Conservation (phyloP, 1,140 invertebrate genomes). For the Apis florea region DNA sequence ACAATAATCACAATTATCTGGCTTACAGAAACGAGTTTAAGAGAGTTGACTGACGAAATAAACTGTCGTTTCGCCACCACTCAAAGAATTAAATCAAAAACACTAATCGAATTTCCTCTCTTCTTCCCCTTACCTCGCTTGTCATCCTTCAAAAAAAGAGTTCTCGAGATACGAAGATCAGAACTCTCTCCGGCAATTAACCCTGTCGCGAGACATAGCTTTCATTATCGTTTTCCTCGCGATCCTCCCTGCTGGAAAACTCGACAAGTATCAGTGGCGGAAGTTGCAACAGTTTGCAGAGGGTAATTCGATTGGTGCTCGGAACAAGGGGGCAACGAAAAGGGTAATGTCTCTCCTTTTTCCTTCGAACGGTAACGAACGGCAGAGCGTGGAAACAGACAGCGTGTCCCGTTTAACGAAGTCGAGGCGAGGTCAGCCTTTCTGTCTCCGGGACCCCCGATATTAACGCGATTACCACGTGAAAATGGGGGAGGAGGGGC, state of each 20-base stretch:
- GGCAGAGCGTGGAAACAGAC: background rate
- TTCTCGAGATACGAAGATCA: background rate
- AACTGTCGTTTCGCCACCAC: no score
- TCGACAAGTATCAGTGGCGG: no score
- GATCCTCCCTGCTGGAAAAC: background rate
- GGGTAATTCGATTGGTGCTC: slow-evolving; percentile 37
- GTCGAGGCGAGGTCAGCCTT: slow-evolving; percentile 53
- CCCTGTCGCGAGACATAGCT: background rate
- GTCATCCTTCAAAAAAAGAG: no score
- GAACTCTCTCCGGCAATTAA: slow-evolving; percentile 12
- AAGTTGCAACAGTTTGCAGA: slow-evolving; percentile 31
- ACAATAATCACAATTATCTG: no score
- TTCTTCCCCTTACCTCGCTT: no score
- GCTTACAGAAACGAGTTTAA: no score
- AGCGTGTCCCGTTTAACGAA: slow-evolving; percentile 64
- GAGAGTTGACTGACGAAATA: no score
- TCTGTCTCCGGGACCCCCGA: slow-evolving; percentile 53
- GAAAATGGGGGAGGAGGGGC: slow-evolving; percentile 55
- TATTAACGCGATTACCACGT: slow-evolving; percentile 65
- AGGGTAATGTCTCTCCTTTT: background rate
- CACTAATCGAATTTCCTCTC: no score
- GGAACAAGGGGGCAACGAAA: background rate
- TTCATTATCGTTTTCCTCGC: background rate
- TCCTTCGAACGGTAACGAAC: slow-evolving; percentile 50
- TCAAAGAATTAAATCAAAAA: no score